Evolutionary conservation across 1,140 invertebrate genomes (phyloP).

Genomic region (Aphelenchoides avenae): DNA sequence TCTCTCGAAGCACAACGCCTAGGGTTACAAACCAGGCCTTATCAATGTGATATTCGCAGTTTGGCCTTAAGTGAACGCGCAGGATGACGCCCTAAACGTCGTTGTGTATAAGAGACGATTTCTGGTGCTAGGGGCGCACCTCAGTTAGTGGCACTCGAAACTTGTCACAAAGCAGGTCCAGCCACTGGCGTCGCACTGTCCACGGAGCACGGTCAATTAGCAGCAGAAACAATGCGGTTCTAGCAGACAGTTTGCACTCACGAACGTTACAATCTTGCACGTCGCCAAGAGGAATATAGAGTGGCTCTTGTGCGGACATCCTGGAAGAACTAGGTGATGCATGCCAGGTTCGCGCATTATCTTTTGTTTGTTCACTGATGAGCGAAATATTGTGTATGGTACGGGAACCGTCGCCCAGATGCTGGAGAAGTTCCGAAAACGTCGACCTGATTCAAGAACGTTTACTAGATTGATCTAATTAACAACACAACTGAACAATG

Average conservation of each 20-base stretch:
- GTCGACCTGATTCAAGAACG: not conserved
- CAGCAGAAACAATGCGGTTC: not conserved
- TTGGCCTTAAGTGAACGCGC: not conserved
- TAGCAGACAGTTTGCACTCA: not conserved
- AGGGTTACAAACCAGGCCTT: slow-evolving; percentile 7
- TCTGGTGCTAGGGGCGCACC: not conserved
- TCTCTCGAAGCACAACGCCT: not conserved
- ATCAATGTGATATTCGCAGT: slow-evolving; percentile 11
- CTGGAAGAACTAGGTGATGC: too few species aligned
- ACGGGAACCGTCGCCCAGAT: too few species aligned
- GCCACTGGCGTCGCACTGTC: not conserved
- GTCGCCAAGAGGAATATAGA: too few species aligned
- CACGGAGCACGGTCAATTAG: not conserved
- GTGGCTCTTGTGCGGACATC: too few species aligned
- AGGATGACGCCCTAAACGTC: slow-evolving; percentile 12
- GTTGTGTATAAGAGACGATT: not conserved
- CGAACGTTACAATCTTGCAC: too few species aligned
- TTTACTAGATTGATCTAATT: not conserved
- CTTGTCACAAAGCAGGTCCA: not conserved
- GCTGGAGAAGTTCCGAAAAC: too few species aligned
- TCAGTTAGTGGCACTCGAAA: not conserved
- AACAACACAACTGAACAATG: not conserved
- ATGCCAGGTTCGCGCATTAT: too few species aligned
- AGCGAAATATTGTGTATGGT: too few species aligned
- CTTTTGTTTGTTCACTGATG: too few species aligned